phyloP scores from a whole-genome alignment of 2,113 vertebrate species.

The Caretta caretta region DNA sequence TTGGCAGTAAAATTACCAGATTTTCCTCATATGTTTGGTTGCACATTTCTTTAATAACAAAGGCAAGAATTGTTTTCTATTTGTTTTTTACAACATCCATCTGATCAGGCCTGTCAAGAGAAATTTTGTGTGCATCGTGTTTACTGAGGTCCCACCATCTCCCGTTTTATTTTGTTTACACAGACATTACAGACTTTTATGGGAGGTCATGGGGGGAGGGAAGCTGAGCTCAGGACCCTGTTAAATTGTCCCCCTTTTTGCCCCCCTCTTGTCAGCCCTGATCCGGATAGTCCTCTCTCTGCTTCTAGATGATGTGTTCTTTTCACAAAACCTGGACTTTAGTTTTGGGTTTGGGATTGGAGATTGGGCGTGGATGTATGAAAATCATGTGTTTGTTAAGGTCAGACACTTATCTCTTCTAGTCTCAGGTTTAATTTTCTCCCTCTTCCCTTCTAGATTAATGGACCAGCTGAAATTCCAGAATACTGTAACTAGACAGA shows the following conservation, averaged over 20 bases:
- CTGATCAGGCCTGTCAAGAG: no score
- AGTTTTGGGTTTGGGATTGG: background rate
- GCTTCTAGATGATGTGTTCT: background rate
- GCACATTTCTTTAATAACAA: background rate
- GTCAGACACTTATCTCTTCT: background rate
- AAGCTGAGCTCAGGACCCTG: no score
- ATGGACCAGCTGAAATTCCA: fast-evolving
- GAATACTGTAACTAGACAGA: fast-evolving
- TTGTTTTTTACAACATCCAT: no score
- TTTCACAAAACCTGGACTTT: background rate
- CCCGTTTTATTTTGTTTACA: no score
- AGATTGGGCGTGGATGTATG: background rate
- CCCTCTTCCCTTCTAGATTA: background rate
- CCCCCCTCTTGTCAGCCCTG: no score
- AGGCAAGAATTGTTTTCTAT: background rate
- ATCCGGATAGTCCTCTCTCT: background rate
- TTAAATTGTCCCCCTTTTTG: no score
- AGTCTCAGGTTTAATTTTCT: background rate
- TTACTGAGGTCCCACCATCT: no score
- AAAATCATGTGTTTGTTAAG: background rate
- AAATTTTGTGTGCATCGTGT: no score
- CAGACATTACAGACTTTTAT: no score
- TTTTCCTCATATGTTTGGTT: background rate
- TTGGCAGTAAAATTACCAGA: background rate
- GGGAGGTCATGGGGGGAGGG: no score